Evolutionary conservation across 2,113 vertebrate genomes (phyloP), one percentile per base, ranked within the genome.

Genomic region (Echinops telfairi): DNA sequence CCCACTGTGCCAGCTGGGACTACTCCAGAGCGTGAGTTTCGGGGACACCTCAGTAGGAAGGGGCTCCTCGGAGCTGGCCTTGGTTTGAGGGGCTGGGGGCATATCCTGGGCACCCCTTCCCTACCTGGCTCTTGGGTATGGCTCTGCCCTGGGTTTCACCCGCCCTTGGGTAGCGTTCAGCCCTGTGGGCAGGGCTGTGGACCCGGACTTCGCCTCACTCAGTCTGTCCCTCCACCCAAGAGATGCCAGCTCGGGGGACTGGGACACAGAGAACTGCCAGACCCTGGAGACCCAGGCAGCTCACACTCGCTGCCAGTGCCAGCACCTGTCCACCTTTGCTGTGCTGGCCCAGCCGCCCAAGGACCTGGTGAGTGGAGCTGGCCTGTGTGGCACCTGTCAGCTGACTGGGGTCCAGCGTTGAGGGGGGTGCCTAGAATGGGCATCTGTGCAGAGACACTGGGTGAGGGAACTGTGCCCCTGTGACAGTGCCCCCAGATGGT

Each of bases 261-360:
- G 99, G 99, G 98, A 99, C 98, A 98, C 99, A 0, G 99, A 99
- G 97, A 99, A 98, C 98, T 99, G 99, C 98, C 99, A 99, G 98
- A 99, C 99, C 38, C 98, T 99, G 96, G 98, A 98, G 95, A 99
- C 99, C 81, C 98, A 99, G 91, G 97, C 99, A 27, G 98, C 99
- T 76, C 99, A 99, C 97, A 99, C 99, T 97, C 99, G 99, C 98
- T 99, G 99, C 98, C 99, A 99, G 97, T 99, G 99, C 98, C 98
- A 99, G 97, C 99, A 98, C 98, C 98, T 99, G 82, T 99, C 99
- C 97, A 99, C 99, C 97, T 99, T 99, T 94, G 99, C 99, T 1
- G 98, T 99, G 81, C 98, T 99, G 97, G 99, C 99, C 81, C 99
- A 99, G 98, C 99, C 99, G 94, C 99, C 99, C 98, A 98, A 98